Conservation (phyloP, 2,888 invertebrate genomes). For the Leucozona laternaria region DNA sequence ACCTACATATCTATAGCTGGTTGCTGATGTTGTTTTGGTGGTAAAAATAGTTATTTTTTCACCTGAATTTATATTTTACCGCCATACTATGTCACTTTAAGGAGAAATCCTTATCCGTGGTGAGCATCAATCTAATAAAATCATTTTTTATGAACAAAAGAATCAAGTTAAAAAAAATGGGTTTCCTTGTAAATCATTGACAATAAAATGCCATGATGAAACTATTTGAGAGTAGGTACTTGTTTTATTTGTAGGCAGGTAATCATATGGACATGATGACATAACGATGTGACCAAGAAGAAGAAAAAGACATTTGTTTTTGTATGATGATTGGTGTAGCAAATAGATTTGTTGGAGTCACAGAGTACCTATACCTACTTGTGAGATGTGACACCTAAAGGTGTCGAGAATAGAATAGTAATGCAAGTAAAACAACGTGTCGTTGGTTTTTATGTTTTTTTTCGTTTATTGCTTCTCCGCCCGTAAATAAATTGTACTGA, state of each 20-base stretch:
- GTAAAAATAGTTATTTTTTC: conserved; percentile 60
- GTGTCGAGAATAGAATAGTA: conserved; percentile 24
- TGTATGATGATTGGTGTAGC: conserved; percentile 28
- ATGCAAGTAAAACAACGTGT: conserved; percentile 2
- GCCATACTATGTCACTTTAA: conserved; percentile 58
- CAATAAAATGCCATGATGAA: conserved; percentile 48
- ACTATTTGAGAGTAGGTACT: conserved; percentile 16
- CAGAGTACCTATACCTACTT: background rate
- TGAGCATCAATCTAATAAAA: conserved; percentile 73
- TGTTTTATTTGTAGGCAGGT: background rate
- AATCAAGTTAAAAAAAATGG: conserved; percentile 40
- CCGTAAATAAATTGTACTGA: no score
- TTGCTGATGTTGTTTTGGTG: background rate
- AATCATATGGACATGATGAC: conserved; percentile 24
- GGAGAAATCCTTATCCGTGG: conserved; percentile 71
- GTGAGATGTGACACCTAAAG: conserved; percentile 38
- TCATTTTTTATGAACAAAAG: conserved; percentile 57
- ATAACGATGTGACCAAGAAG: conserved; percentile 39
- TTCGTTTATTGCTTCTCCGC: background rate
- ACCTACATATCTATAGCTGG: background rate
- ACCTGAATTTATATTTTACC: conserved; percentile 61
- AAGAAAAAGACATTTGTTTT: background rate
- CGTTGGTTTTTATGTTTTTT: background rate
- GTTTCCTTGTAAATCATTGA: conserved; percentile 68
- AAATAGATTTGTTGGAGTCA: conserved; percentile 7